phyloP scores from a whole-genome alignment of 2,888 invertebrate genomes.

The Heliconius hortense region DNA sequence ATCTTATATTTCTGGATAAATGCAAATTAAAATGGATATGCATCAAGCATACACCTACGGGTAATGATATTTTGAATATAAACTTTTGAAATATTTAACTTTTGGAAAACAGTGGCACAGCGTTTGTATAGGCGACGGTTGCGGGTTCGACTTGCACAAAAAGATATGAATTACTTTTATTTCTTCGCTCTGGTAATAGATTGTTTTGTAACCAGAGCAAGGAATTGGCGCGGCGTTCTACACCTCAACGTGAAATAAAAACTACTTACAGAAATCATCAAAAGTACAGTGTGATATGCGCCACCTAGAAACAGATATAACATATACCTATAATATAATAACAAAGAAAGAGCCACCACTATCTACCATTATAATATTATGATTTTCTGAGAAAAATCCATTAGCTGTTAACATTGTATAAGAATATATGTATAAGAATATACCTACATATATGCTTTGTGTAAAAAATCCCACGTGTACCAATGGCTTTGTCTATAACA shows the following conservation, averaged over 20 bases:
- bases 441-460: background rate
- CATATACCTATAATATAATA: background rate
- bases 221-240: background rate
- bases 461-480: constrained; percentile 4
- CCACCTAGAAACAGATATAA: background rate
- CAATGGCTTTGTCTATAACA: background rate
- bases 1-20: constrained; percentile 6
- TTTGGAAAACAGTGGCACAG: too few relatives aligned
- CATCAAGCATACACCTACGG: background rate
- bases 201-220: background rate
- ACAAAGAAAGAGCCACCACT: background rate
- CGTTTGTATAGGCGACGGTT: background rate
- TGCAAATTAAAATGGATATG: background rate
- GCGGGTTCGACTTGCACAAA: background rate
- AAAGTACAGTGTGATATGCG: too few relatives aligned
- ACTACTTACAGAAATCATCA: background rate
- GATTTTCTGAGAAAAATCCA: constrained; percentile 1
- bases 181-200: background rate
- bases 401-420: background rate
- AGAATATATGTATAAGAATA: too few relatives aligned
- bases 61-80: too few relatives aligned
- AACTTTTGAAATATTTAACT: too few relatives aligned
- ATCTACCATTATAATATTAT: background rate
- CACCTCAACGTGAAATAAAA: background rate
- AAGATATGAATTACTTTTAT: background rate